phyloP scores from a whole-genome alignment of 2,797 vertebrate species.

The Clarias fuscus region DNA sequence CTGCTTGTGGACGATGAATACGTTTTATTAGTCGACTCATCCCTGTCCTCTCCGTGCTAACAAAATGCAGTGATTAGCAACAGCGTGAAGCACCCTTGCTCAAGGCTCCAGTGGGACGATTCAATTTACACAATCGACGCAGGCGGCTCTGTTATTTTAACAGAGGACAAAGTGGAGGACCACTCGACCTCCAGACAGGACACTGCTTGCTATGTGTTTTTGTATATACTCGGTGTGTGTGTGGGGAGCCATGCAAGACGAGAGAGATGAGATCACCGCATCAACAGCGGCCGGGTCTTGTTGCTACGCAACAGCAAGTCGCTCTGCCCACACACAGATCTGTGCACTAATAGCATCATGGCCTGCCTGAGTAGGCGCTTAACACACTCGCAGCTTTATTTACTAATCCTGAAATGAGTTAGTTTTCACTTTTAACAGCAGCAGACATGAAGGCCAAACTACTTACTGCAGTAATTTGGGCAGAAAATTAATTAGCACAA shows the following conservation, averaged over 20 bases:
- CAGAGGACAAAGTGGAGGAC: conserved; percentile 70
- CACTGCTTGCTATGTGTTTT: conserved; percentile 60
- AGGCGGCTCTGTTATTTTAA: conserved; percentile 75
- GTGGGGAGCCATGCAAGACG: conserved; percentile 30
- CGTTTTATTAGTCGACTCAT: conserved; percentile 33
- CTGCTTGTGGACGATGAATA: conserved; percentile 10
- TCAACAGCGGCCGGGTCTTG: conserved; percentile 64
- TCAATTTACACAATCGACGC: conserved; percentile 64
- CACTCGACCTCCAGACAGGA: conserved; percentile 70
- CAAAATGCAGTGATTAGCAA: conserved; percentile 52
- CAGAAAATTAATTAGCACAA: neutral
- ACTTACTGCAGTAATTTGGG: conserved; percentile 1
- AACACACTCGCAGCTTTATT: conserved; percentile 54
- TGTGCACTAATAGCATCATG: conserved; percentile 65
- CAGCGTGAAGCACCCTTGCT: conserved; percentile 58
- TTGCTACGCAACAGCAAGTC: conserved; percentile 68
- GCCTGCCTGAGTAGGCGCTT: conserved; percentile 59
- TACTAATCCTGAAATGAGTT: conserved; percentile 56
- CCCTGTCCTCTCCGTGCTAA: conserved; percentile 40
- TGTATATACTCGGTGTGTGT: conserved; percentile 20
- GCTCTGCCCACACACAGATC: conserved; percentile 64
- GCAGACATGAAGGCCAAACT: conserved; percentile 23
- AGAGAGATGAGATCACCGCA: conserved; percentile 63
- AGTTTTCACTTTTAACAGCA: conserved; percentile 49
- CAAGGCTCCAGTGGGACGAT: conserved; percentile 66